Conservation (phyloP, 2,113 vertebrate species). For the Cyphomyrus plagiostoma region DNA sequence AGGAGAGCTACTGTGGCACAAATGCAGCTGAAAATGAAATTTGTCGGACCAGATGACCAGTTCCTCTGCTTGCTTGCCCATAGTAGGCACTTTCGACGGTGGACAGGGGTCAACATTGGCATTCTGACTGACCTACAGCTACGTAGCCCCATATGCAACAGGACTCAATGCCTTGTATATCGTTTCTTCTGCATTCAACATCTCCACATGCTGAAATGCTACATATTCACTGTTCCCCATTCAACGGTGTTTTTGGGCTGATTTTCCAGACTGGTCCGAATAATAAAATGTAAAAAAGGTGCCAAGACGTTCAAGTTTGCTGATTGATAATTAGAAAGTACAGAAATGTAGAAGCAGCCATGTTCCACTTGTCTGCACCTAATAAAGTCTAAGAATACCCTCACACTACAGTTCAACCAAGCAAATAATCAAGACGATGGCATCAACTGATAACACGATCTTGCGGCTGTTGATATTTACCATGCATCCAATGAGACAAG, state of each 20-base stretch:
- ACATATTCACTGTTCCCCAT: background rate
- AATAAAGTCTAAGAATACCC: background rate
- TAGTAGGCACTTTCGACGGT: background rate
- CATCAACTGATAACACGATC: background rate
- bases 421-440: background rate
- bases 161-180: background rate
- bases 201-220: background rate
- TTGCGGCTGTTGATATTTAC: conserved; percentile 48
- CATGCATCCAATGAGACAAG: conserved; percentile 43
- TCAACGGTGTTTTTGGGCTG: background rate
- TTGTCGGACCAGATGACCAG: background rate
- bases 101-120: background rate
- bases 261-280: conserved; percentile 8
- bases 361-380: background rate
- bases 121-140: background rate
- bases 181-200: background rate
- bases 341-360: background rate
- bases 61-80: background rate
- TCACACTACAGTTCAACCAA: background rate
- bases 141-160: background rate
- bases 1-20: background rate
- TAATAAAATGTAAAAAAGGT: conserved; percentile 12
- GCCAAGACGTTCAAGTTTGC: background rate
- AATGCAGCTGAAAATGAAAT: background rate
- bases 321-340: background rate